A percentile compares a stretch with the other conserved stretches of the same genome.
phyloP scores from a whole-genome alignment of 1,140 invertebrate species.

The Steinernema feltiae region DNA sequence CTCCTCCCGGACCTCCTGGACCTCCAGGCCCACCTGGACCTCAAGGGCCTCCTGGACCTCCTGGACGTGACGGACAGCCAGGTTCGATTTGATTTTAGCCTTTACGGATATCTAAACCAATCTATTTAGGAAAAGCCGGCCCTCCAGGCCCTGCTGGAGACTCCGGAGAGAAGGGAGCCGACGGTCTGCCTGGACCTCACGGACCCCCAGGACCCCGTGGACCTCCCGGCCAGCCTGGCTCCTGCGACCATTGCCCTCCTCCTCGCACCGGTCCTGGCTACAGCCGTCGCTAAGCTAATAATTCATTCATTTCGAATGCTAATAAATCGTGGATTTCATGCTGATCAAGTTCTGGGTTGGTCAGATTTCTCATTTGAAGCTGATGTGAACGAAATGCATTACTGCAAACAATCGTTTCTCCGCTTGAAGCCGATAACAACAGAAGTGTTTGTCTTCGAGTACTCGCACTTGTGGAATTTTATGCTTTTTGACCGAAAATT shows the following conservation, averaged over 20 bases:
- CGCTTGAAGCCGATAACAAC: too few relatives aligned
- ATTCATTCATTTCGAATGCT: too few relatives aligned
- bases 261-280: conserved; percentile 54
- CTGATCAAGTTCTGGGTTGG: too few relatives aligned
- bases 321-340: too few relatives aligned
- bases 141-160: conserved; percentile 43
- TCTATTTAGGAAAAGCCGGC: conserved; percentile 28
- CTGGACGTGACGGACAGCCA: conserved; percentile 34
- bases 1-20: conserved; percentile 55
- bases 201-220: conserved; percentile 41
- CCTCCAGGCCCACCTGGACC: conserved; percentile 47
- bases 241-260: conserved; percentile 55
- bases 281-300: conserved; percentile 18
- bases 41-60: conserved; percentile 46
- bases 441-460: too few relatives aligned
- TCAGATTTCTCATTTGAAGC: too few relatives aligned
- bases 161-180: conserved; percentile 50
- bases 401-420: too few relatives aligned
- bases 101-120: background rate
- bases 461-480: too few relatives aligned
- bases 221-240: conserved; percentile 51
- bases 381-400: too few relatives aligned
- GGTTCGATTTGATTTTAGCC: conserved; percentile 25
- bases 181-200: conserved; percentile 53
- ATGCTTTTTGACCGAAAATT: too few relatives aligned